phyloP scores from a whole-genome alignment of 2,113 vertebrate genomes.

The Bucco capensis region DNA sequence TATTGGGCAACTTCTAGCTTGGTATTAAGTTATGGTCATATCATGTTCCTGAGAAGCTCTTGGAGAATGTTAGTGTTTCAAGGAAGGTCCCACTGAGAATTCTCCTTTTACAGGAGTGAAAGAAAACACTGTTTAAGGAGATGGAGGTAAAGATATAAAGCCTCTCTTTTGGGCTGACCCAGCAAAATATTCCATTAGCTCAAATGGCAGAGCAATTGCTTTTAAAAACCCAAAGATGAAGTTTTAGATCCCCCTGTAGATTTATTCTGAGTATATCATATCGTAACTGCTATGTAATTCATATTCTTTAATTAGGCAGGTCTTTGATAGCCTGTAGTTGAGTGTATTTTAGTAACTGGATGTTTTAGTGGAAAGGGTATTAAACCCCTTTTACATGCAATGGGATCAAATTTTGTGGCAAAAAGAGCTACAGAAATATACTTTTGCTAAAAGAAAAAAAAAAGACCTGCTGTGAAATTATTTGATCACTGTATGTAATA shows the following conservation, averaged over 20 bases:
- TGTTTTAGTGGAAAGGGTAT: slow-evolving; percentile 12
- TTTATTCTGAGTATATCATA: background rate
- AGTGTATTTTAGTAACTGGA: background rate
- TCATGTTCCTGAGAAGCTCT: slow-evolving; percentile 62
- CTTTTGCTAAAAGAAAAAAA: background rate
- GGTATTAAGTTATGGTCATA: slow-evolving; percentile 71
- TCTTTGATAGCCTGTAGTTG: background rate
- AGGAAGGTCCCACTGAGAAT: slow-evolving; percentile 61
- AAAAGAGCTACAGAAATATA: background rate
- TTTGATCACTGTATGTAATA: background rate
- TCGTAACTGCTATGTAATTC: background rate
- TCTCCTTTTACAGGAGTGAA: slow-evolving; percentile 64
- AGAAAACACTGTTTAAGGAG: slow-evolving; percentile 45
- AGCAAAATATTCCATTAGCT: slow-evolving; percentile 42
- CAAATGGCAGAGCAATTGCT: background rate
- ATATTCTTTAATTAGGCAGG: slow-evolving; percentile 16
- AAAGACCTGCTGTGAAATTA: background rate
- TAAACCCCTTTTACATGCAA: background rate
- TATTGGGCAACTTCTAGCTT: slow-evolving; percentile 66
- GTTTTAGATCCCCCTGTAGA: background rate
- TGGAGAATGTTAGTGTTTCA: slow-evolving; percentile 42
- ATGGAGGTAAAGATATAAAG: slow-evolving; percentile 30
- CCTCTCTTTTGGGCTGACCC: slow-evolving; percentile 5
- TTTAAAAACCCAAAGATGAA: background rate
- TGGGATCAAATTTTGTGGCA: background rate